These are phyloP conservation scores for Dasyurus viverrinus DNA, from an alignment of 2,113 vertebrate species.

Conservation along the genomic window DNA sequence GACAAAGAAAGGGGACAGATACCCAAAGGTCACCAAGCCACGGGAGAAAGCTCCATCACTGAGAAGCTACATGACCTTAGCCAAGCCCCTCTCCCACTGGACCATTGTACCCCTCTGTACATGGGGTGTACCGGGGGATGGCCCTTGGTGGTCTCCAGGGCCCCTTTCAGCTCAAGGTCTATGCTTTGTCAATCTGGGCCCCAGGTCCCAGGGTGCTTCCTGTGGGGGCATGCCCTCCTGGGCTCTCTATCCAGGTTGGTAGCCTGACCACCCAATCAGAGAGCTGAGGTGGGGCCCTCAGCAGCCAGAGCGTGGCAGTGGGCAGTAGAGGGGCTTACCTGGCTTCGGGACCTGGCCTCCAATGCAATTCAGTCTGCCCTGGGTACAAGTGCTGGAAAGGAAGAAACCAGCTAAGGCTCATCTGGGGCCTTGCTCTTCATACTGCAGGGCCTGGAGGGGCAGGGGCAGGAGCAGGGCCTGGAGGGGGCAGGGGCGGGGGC, in stretches of 20 bases:
- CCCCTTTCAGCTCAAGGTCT: neutral
- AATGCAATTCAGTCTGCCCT: constrained; percentile 83
- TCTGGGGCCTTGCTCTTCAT: rapidly evolving
- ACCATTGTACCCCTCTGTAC: too few species aligned
- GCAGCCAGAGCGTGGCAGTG: neutral
- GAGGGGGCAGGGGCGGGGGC: too few species aligned
- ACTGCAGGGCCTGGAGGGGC: neutral
- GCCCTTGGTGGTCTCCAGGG: neutral
- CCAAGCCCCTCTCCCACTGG: too few species aligned
- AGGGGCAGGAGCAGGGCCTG: too few species aligned
- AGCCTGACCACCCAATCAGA: neutral
- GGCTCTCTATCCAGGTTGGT: neutral
- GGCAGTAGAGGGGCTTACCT: constrained; percentile 76
- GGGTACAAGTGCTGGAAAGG: constrained; percentile 80
- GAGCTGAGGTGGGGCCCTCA: neutral
- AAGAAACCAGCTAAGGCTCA: neutral
- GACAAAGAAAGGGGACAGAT: neutral
- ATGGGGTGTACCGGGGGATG: neutral
- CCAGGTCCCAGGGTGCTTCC: neutral
- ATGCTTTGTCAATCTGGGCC: too few species aligned
- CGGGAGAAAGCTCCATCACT: neutral
- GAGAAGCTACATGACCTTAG: neutral
- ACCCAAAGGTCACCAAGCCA: neutral
- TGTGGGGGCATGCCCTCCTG: neutral
- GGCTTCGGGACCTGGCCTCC: constrained; percentile 73